phyloP scores from a whole-genome alignment of 92 coral and sea anemone genomes.

The Phenganax subtilis region DNA sequence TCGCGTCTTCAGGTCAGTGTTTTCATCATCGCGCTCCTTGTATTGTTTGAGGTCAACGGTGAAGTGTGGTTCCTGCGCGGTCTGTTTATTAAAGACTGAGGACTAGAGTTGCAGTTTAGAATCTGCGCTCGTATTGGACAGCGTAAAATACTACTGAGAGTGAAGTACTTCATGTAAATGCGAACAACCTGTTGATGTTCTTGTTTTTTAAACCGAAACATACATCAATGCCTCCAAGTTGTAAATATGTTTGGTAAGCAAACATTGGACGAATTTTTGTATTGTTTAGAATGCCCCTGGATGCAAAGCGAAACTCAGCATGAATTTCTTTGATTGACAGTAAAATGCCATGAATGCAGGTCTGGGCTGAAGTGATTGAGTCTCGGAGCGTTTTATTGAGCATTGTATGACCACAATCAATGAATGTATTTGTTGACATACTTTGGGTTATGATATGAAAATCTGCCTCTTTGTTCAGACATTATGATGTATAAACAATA shows the following conservation, averaged over 20 bases:
- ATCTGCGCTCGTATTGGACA: background rate
- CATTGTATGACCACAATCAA: background rate
- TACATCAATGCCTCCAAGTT: no score
- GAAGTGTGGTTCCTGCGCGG: background rate
- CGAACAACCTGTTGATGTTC: no score
- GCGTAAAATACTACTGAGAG: background rate
- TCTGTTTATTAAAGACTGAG: background rate
- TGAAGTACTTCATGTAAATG: background rate
- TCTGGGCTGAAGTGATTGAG: background rate
- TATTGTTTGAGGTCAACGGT: no score
- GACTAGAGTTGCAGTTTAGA: background rate
- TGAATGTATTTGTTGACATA: background rate
- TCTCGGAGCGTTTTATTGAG: background rate
- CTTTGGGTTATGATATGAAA: background rate
- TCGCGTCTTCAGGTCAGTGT: no score
- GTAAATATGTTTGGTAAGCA: no score
- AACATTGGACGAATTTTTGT: no score
- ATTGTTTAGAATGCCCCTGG: no score
- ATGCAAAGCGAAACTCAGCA: no score
- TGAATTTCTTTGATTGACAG: background rate
- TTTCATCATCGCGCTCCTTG: no score
- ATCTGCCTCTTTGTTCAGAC: background rate
- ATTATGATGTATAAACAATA: background rate
- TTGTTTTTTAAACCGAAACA: no score
- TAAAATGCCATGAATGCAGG: background rate